Base-by-base conservation (phyloP, 1,140 invertebrate species). In the Linepithema humile region DNA sequence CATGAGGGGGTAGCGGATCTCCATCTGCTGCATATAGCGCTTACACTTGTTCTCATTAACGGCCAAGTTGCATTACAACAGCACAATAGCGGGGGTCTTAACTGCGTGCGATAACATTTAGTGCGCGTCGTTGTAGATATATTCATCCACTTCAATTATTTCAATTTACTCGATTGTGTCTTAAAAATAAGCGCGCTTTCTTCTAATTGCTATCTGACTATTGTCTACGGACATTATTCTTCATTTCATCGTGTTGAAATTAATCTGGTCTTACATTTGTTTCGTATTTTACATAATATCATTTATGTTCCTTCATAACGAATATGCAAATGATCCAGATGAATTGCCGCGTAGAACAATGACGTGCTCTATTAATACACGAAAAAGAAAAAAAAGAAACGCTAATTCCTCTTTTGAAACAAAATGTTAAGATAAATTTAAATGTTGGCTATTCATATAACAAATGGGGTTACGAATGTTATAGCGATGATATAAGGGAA, bases 1-100 rank as follows among this genome's bases (percentile, higher is more conserved):
- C 85, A 84, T 77, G 88, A 90, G 82, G 60, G 80, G 50, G 55
- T 55, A 67, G n/a, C 48, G 35, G 17, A 80, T 70, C 35, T 80
- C 35, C 64, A 70, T 40, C 48, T 69, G 75, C 35, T 69, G 53
- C 12, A 69, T 48, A 80, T 80, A 80, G 64, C n/a, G 26, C 48
- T 80, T 80, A 80, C 75, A 69, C 35, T 80, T 78, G 62, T 69
- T 78, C 62, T 43, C 75, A 12, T 78, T 80, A 70, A 77, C 48
- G 48, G 32, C 10, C 62, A 29, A 69, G 75, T 55, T 78, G 23
- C 62, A 78, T 78, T 40, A 55, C 35, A n/a, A n/a, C n/a, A 4
- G 50, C 64, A 43, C 50, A 55, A 70, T 80, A 57, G 48, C 48
- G 17, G 35, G 35, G 48, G n/a, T 70, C 64, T 70, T 80, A 80